phyloP scores from a whole-genome alignment of 2,113 vertebrate genomes.

The Coryphaenoides rupestris region DNA sequence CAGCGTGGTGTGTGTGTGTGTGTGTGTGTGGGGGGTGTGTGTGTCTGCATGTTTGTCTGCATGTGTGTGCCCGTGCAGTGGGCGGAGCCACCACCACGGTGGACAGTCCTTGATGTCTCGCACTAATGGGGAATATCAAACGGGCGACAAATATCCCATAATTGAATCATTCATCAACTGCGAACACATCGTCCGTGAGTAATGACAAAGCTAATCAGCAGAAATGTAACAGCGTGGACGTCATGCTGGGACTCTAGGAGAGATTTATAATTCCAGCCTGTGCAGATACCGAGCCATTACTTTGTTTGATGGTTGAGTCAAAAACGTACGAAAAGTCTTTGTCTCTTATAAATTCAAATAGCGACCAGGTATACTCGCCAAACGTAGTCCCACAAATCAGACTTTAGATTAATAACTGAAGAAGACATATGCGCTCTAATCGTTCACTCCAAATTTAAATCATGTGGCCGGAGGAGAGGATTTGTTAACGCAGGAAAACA shows the following conservation, averaged over 20 bases:
- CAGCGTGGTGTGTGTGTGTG: neutral
- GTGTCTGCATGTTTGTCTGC: neutral
- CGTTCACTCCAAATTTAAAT: no score
- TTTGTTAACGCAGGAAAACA: no score
- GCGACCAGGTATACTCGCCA: no score
- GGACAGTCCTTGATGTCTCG: slow-evolving; percentile 29
- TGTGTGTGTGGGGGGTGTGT: neutral
- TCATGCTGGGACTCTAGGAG: slow-evolving; percentile 32
- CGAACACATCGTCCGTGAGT: slow-evolving; percentile 72
- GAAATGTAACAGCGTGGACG: slow-evolving; percentile 63
- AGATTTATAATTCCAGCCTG: slow-evolving; percentile 60
- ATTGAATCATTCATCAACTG: slow-evolving; percentile 70
- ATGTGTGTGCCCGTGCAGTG: slow-evolving; percentile 14
- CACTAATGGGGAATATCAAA: slow-evolving; percentile 58
- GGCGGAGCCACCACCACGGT: slow-evolving; percentile 7
- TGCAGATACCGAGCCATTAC: neutral
- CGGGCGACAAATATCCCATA: slow-evolving; percentile 69
- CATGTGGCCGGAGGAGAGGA: no score
- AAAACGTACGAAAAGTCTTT: no score
- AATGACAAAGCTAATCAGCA: slow-evolving; percentile 73
- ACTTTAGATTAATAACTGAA: no score
- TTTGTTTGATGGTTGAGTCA: no score
- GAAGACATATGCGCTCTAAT: no score
- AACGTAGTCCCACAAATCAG: no score
- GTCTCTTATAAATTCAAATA: no score